Evolutionary conservation across 2,797 vertebrate species (phyloP), one percentile per base, ranked within the genome.

Genomic region (Astyanax mexicanus): DNA sequence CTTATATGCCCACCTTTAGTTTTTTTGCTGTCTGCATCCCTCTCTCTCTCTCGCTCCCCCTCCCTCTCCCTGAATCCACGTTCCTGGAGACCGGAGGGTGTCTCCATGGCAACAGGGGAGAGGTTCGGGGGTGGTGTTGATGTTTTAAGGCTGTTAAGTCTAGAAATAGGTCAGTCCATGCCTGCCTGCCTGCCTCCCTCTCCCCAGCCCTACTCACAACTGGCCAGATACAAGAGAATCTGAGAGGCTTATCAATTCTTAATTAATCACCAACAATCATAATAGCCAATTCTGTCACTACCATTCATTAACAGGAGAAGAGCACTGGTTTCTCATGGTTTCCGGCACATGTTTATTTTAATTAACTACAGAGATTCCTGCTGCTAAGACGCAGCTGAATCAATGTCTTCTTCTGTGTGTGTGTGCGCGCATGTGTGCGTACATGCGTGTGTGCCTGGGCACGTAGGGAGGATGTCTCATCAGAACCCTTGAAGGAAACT

Each of bases 91-190:
- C 86, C 90, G 88, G 90, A 92, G 86, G 87, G 81, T 90, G 91
- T 94, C 90, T 90, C 92, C 91, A 94, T 94, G 89, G 92, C 89
- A 94, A 93, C 92, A 91, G 84, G 86, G 85, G 80, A 89, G 83
- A 88, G 88, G 84, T 84, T 89, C 88, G 70, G 86, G 86, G 82
- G 57, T 77, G 80, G 85, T 83, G 79, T 82, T 84, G 80, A 79
- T 78, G 75, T 79, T 88, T 87, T 85, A 81, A 79, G 81, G 84
- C 83, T 85, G 82, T 80, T 87, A 88, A 86, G 87, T 88, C 60
- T 80, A 89, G 85, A 92, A 92, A 91, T 89, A 85, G 89, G 89
- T 91, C 87, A 93, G 83, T 87, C 80, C 55, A 85, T 66, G 84
- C 82, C 76, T 76, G 75, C 29, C 57, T 66, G 84, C 82, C 76